Evolutionary conservation across 2,797 vertebrate species (phyloP).

Genomic region (Loris lydekkerianus): DNA sequence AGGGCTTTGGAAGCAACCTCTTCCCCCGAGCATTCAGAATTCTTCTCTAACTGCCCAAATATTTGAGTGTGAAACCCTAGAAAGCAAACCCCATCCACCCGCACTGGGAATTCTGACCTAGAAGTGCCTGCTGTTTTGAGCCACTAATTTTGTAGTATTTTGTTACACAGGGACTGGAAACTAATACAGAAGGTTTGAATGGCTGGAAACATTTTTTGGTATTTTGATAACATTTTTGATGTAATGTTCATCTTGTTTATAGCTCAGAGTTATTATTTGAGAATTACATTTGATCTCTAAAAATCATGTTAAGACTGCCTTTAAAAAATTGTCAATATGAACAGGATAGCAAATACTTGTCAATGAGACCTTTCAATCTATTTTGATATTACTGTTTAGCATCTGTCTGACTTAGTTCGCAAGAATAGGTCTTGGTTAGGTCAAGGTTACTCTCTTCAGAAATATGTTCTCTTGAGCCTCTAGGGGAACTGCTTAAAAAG

Average conservation of each 20-base stretch:
- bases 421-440: background rate
- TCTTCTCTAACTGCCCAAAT: background rate
- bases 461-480: background rate
- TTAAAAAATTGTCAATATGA: background rate
- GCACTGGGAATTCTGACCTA: background rate
- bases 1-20: background rate
- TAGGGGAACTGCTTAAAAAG: background rate
- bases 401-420: background rate
- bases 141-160: background rate
- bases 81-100: background rate
- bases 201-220: background rate
- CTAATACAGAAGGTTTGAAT: background rate
- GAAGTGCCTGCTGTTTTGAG: background rate
- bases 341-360: background rate
- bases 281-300: conserved; percentile 47
- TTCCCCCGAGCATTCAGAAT: background rate
- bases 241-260: background rate
- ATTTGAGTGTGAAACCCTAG: background rate
- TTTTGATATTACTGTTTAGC: background rate
- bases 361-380: background rate
- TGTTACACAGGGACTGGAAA: background rate
- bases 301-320: background rate
- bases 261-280: background rate
- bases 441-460: background rate
- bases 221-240: background rate